phyloP scores from a whole-genome alignment of 2,797 vertebrate species.

The Phylloscopus collybita region DNA sequence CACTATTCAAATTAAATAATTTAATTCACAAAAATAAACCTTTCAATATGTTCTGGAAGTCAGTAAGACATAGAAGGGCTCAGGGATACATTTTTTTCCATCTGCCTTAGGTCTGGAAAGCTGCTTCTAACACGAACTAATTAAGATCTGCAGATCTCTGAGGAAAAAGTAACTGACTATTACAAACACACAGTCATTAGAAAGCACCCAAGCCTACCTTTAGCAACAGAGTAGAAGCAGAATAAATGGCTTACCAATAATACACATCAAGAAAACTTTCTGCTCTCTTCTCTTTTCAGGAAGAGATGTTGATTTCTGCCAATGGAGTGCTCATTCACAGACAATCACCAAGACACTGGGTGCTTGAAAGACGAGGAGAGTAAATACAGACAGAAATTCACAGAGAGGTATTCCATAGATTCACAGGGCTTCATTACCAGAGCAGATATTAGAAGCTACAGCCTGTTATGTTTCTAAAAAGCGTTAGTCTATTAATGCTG shows the following conservation, averaged over 20 bases:
- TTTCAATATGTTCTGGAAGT: not conserved
- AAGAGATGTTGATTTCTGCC: not conserved
- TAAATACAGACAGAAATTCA: not conserved
- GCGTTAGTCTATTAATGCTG: not conserved
- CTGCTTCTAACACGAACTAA: not conserved
- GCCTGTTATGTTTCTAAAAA: not conserved
- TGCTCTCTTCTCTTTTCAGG: not conserved
- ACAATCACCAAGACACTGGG: not conserved
- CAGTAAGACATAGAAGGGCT: not conserved
- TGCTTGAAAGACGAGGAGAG: not conserved
- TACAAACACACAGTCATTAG: not conserved
- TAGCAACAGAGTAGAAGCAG: not conserved
- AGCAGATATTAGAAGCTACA: not conserved
- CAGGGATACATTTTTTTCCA: not conserved
- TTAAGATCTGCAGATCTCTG: not conserved
- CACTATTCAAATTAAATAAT: not conserved
- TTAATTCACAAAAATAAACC: not conserved
- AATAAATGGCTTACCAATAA: not conserved
- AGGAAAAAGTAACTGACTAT: not conserved
- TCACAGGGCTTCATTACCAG: not conserved
- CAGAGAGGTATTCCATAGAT: not conserved
- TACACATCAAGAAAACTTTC: not conserved
- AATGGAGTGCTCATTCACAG: not conserved
- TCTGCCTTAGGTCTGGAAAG: not conserved
- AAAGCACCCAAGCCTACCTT: not conserved